Evolutionary conservation across 2,797 vertebrate genomes (phyloP), one percentile per base, ranked within the genome.

Genomic region (Neosilurus hyrtlii): DNA sequence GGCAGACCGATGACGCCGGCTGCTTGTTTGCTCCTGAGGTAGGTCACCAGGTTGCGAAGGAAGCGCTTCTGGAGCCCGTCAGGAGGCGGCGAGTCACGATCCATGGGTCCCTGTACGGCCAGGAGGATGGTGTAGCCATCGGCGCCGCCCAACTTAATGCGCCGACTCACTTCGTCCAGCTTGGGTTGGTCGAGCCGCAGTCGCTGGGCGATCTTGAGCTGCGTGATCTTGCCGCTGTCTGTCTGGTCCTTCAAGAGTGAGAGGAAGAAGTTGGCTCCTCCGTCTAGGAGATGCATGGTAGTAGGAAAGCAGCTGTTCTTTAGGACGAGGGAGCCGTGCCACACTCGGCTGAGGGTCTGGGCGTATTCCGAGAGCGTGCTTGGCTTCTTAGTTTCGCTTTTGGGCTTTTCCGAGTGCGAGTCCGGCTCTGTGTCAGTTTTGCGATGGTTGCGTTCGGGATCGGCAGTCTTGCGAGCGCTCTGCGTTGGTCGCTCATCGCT

Each of bases 261-360:
- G 0, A 88, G 91, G 89, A 98, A 94, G 89, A 99, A 97, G 0
- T 94, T 91, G 0, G 94, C 84, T n/a, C 97, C 96, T 3, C 98
- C 98, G 90, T 99, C 97, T 72, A 99, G 93, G 91, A 99, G 90
- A 94, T 95, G 96, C 94, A 99, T 96, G 91, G 96, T 94, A 0
- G 98, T 97, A 82, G 97, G 97, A 90, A 99, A 99, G 89, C 97
- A 97, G 93, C 97, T 99, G 93, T 99, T 99, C 90, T 99, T 99
- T 79, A 99, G 92, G 20, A 98, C 97, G 1, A 99, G 96, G 83
- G 97, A 96, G 84, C 98, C 98, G 0, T 95, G 96, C 98, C 98
- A 99, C 65, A 94, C 94, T 16, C 95, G 95, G 10, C 95, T 91
- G 83, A 99, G 94, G 0, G 94, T 94, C 90, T 96, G 96, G 20